A percentile compares a stretch with the other conserved stretches of the same genome.
phyloP scores from a whole-genome alignment of 2,888 invertebrate species.

The Steinernema hermaphroditum region DNA sequence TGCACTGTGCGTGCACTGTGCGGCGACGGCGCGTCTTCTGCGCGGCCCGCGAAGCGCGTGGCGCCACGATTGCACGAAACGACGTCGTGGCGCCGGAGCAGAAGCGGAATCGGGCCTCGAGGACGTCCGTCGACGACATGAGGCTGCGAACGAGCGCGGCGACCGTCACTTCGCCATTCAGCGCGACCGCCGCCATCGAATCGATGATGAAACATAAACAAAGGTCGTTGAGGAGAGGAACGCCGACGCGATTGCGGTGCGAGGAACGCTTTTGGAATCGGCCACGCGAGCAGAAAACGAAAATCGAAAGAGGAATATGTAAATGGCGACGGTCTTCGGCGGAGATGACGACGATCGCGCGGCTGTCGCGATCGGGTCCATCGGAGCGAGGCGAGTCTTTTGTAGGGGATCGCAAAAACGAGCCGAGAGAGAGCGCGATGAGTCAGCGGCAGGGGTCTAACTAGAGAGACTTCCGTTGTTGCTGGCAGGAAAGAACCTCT shows the following conservation, averaged over 20 bases:
- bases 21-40: too few relatives aligned
- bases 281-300: background rate
- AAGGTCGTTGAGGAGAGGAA: slow-evolving; percentile 15
- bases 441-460: slow-evolving; percentile 2
- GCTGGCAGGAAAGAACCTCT: too few relatives aligned
- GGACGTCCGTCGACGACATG: background rate
- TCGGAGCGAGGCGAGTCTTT: slow-evolving; percentile 1
- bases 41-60: too few relatives aligned
- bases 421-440: background rate
- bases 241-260: slow-evolving; percentile 15
- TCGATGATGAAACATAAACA: slow-evolving; percentile 31
- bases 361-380: background rate
- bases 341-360: background rate
- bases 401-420: background rate
- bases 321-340: background rate
- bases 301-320: background rate
- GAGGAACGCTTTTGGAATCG: background rate
- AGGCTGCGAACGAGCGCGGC: slow-evolving; percentile 12
- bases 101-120: background rate
- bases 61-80: background rate
- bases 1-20: too few relatives aligned
- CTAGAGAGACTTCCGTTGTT: background rate
- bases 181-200: background rate
- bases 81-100: background rate
- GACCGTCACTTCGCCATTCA: slow-evolving; percentile 27